Evolutionary conservation across 2,888 invertebrate species (phyloP).

Genomic region (Tigriopus californicus): DNA sequence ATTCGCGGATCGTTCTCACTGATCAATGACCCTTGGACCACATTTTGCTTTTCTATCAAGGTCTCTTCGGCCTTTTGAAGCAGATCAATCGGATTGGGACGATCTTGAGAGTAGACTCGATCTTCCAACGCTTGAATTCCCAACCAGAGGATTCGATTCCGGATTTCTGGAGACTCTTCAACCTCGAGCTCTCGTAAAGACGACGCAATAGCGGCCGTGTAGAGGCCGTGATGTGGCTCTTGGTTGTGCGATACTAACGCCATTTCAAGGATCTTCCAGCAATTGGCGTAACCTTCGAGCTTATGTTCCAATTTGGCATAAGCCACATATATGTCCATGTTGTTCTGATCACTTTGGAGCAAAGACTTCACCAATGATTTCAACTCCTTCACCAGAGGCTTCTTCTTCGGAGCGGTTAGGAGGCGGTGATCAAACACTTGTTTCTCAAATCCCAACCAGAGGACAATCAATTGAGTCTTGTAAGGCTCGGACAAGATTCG

Average conservation of each 20-base stretch:
- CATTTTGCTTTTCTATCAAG: too few relatives aligned
- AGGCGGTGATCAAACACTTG: neutral
- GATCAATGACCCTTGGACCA: too few relatives aligned
- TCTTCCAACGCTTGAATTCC: too few relatives aligned
- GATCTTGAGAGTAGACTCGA: too few relatives aligned
- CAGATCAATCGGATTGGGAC: too few relatives aligned
- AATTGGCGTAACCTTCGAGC: constrained; percentile 23
- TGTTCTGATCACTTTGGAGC: constrained; percentile 22
- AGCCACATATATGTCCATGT: constrained; percentile 25
- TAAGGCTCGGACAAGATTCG: neutral
- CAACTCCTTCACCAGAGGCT: neutral
- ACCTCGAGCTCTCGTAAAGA: neutral
- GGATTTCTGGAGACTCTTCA: too few relatives aligned
- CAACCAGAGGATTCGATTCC: too few relatives aligned
- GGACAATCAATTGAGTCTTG: neutral
- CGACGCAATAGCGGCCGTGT: neutral
- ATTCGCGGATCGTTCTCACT: too few relatives aligned
- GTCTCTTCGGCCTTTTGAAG: neutral
- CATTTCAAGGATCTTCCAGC: constrained; percentile 22
- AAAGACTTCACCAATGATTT: neutral
- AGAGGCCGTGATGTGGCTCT: neutral
- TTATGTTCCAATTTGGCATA: constrained; percentile 24
- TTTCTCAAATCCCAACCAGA: constrained; percentile 1
- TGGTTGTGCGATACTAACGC: constrained; percentile 3
- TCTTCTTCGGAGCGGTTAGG: neutral